Evolutionary conservation across 1,140 invertebrate genomes (phyloP).

Genomic region (Drosophila takahashii): DNA sequence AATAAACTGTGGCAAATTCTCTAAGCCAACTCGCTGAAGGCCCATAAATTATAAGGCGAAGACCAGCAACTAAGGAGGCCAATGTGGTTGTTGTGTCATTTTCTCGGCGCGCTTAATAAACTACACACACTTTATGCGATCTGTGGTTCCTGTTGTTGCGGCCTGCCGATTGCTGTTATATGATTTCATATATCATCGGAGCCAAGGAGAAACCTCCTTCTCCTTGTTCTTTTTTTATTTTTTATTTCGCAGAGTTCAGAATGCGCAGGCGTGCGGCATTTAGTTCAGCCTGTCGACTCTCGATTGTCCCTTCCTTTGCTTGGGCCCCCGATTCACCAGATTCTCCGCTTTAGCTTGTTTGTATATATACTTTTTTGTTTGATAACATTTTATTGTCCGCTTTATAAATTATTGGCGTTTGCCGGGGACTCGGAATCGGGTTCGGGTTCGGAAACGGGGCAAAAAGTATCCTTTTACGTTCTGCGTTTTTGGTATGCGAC

Average conservation of each 20-base stretch:
- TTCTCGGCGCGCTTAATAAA: slow-evolving; percentile 74
- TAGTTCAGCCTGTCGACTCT: slow-evolving; percentile 79
- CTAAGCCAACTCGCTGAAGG: slow-evolving; percentile 75
- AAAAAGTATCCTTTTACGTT: slow-evolving; percentile 82
- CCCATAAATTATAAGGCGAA: slow-evolving; percentile 70
- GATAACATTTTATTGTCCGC: slow-evolving; percentile 83
- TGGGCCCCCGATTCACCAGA: slow-evolving; percentile 15
- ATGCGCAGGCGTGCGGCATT: slow-evolving; percentile 83
- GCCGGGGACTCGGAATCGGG: slow-evolving; percentile 18
- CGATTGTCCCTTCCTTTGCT: slow-evolving; percentile 14
- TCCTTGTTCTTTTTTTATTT: neutral
- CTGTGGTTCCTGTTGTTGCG: slow-evolving; percentile 37
- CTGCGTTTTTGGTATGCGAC: slow-evolving; percentile 70
- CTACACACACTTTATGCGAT: slow-evolving; percentile 67
- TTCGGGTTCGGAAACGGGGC: slow-evolving; percentile 22
- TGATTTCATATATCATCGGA: slow-evolving; percentile 81
- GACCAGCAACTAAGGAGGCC: slow-evolving; percentile 11
- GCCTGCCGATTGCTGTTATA: slow-evolving; percentile 77
- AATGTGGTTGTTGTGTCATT: slow-evolving; percentile 63
- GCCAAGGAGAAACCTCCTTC: slow-evolving; percentile 25
- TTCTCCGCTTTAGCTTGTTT: slow-evolving; percentile 24
- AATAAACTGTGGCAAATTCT: slow-evolving; percentile 78
- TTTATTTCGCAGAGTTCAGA: slow-evolving; percentile 27
- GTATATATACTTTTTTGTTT: slow-evolving; percentile 49
- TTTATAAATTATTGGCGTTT: slow-evolving; percentile 83